Percentiles rank a stretch among this genome's conserved stretches.
phyloP scores from a whole-genome alignment of 2,797 vertebrate genomes.

The Periparus ater region DNA sequence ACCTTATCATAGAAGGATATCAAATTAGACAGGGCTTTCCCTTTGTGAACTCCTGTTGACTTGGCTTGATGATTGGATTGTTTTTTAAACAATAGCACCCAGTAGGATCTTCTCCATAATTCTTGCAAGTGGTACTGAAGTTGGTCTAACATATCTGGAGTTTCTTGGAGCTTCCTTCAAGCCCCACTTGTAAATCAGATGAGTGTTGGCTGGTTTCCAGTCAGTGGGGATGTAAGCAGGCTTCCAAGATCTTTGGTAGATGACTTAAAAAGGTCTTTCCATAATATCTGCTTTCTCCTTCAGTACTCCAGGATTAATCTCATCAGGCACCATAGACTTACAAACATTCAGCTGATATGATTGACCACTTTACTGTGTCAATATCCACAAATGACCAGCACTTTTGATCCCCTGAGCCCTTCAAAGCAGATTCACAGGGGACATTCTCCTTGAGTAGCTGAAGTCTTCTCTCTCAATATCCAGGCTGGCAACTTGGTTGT shows the following conservation, averaged over 20 bases:
- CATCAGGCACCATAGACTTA: not conserved
- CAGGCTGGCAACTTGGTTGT: not conserved
- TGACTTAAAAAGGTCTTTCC: not conserved
- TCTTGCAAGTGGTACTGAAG: not conserved
- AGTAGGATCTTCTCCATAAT: not conserved
- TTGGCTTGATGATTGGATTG: not conserved
- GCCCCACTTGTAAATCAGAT: not conserved
- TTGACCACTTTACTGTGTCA: not conserved
- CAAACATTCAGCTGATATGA: not conserved
- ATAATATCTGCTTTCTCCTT: not conserved
- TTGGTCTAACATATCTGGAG: not conserved
- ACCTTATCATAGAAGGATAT: not conserved
- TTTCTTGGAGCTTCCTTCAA: not conserved
- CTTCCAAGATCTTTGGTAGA: not conserved
- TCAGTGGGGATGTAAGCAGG: not conserved
- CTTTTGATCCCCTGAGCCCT: not conserved
- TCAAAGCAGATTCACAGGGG: not conserved
- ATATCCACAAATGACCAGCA: not conserved
- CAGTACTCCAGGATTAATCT: not conserved
- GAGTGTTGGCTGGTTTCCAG: not conserved
- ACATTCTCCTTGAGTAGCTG: not conserved
- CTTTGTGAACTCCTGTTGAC: not conserved
- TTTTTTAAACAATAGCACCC: not conserved
- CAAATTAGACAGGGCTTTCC: not conserved
- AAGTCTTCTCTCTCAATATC: not conserved